Conservation (phyloP, 2,888 invertebrate species). For the Strigamia crassipes region DNA sequence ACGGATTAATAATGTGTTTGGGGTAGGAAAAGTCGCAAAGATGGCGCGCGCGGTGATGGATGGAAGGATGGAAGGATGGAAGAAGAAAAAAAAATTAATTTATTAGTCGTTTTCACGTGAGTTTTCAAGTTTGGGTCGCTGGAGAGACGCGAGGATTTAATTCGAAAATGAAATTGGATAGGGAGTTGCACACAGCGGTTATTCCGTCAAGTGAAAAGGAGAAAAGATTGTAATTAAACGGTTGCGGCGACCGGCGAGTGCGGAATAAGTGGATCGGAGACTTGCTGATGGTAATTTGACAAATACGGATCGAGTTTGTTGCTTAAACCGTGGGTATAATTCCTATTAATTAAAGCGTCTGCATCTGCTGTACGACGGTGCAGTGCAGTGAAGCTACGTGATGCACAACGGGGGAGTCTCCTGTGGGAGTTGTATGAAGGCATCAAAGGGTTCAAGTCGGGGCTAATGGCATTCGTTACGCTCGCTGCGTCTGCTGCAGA, state of each 20-base stretch:
- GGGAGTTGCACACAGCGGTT: neutral
- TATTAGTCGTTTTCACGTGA: neutral
- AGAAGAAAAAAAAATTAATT: neutral
- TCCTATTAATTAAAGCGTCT: slow-evolving; percentile 14
- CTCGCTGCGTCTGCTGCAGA: neutral
- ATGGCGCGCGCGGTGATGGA: neutral
- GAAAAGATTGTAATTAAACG: neutral
- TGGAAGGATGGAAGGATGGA: neutral
- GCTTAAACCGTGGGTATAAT: neutral
- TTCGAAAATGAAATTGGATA: slow-evolving; percentile 2
- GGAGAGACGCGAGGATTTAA: neutral
- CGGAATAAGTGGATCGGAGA: neutral
- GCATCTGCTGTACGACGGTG: neutral
- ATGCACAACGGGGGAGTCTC: neutral
- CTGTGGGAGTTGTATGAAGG: neutral
- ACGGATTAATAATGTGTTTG: neutral
- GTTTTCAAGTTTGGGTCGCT: neutral
- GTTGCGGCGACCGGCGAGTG: neutral
- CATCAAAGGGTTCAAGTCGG: slow-evolving; percentile 25
- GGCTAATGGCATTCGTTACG: slow-evolving; percentile 31
- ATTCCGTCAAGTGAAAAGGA: neutral
- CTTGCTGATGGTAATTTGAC: neutral
- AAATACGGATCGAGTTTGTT: neutral
- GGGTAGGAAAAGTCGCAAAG: neutral
- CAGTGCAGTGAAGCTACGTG: neutral